Evolutionary conservation across 64 coral and sea anemone genomes (phyloP).

Genomic region (Acropora tenuis): DNA sequence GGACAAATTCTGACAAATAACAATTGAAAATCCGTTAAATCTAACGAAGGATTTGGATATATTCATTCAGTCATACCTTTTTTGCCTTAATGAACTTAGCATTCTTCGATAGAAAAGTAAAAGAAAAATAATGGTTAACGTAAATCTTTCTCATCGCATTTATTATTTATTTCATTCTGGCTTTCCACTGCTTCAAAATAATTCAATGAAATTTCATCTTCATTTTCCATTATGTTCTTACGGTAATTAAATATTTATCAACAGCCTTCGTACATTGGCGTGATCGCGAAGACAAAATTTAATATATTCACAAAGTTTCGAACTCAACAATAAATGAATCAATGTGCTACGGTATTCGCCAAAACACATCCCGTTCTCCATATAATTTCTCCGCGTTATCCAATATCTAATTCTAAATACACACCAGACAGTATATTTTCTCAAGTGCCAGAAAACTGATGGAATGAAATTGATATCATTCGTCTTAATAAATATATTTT

Average conservation of each 20-base stretch:
- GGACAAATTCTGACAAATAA: too few species aligned
- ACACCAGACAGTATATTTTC: background rate
- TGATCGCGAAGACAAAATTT: background rate
- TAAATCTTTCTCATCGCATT: background rate
- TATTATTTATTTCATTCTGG: background rate
- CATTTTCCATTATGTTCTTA: background rate
- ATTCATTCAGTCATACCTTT: too few species aligned
- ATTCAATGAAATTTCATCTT: background rate
- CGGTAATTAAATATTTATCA: constrained; percentile 45
- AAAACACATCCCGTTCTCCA: background rate
- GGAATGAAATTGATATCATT: background rate
- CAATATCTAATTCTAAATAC: background rate
- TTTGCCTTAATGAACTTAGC: too few species aligned
- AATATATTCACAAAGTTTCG: background rate
- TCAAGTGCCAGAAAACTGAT: background rate
- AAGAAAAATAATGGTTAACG: background rate
- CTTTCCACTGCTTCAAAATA: background rate
- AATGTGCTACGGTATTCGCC: background rate
- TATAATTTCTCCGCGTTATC: background rate
- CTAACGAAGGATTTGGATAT: too few species aligned
- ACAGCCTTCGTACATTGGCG: background rate
- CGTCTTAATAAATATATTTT: background rate
- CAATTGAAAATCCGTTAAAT: too few species aligned
- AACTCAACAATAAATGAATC: background rate
- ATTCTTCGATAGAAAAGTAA: background rate